Evolutionary conservation across 1,140 invertebrate genomes (phyloP), one percentile per base, ranked within the genome.

Genomic region (Drosophila burlai): DNA sequence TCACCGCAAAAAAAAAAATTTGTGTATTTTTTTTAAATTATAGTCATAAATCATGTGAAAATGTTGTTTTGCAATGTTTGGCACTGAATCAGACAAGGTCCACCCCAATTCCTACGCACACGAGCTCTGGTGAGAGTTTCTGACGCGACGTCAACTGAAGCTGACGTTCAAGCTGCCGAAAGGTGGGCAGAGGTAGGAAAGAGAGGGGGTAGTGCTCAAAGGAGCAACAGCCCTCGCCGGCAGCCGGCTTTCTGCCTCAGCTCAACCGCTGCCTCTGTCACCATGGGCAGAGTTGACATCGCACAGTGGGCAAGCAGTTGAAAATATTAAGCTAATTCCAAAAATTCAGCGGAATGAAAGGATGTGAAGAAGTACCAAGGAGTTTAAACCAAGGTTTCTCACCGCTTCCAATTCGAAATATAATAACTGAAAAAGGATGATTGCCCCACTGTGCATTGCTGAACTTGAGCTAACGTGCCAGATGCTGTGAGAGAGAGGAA

Each of bases 201-300:
- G 29, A 38, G 49, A 46, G 64, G 54, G 62, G 68, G 52, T 36
- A 62, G 16, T 49, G 18, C 15, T 18, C 34, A 68, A 81, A 82
- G 83, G 65, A 82, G 83, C 83, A 86, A 86, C 83, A 86, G 83
- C 79, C 83, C 83, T 80, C 60, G 74, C 66, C 71, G 79, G 75
- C 76, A 59, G 63, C 74, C 77, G 81, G 77, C 65, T 77, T 77
- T 77, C 43, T 57, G 18, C 5, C 47, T 71, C 55, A 50, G 40
- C 40, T 72, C 66, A 50, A 34, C 34, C 34, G 40, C 36, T 47
- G 40, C n/a, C 47, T 62, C 67, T 38, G 34, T 50, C 18, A 36
- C 24, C 34, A 21, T 49, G 34, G 26, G 42, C 16, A 46, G 71
- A 55, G 24, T 42, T 45, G 61, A 18, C 38, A 29, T n/a, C 8